Evolutionary conservation across 2,797 vertebrate genomes (phyloP).

Genomic region (Gephyroberyx darwinii): DNA sequence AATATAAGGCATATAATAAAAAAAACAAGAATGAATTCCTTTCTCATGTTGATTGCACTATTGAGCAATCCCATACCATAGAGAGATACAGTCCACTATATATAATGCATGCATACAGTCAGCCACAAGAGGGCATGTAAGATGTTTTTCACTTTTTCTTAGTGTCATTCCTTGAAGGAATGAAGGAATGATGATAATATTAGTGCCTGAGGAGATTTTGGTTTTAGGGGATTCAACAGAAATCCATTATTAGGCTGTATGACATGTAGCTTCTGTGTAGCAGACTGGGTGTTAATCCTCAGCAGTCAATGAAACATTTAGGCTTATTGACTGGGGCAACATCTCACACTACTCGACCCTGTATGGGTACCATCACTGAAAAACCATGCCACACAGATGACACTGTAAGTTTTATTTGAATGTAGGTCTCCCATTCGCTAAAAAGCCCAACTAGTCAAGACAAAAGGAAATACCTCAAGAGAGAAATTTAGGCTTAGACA

Average conservation of each 20-base stretch:
- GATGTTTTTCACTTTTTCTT: background rate
- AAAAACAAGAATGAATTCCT: too few relatives aligned
- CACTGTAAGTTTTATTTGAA: too few relatives aligned
- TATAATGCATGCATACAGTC: slow-evolving; percentile 9
- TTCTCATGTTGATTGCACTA: background rate
- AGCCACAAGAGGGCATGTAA: slow-evolving; percentile 65
- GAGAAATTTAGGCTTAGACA: too few relatives aligned
- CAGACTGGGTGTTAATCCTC: slow-evolving; percentile 80
- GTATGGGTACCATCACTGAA: background rate
- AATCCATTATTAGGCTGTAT: slow-evolving; percentile 17
- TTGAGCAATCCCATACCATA: background rate
- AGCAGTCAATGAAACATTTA: slow-evolving; percentile 28
- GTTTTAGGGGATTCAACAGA: background rate
- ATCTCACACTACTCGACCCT: too few relatives aligned
- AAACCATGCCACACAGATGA: too few relatives aligned
- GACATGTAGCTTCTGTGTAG: slow-evolving; percentile 33
- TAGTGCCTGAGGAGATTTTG: background rate
- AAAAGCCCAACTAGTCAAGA: too few relatives aligned
- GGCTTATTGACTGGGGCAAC: too few relatives aligned
- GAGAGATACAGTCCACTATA: background rate
- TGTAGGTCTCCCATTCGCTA: too few relatives aligned
- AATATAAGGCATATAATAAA: too few relatives aligned
- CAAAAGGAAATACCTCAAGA: too few relatives aligned
- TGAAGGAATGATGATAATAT: background rate
- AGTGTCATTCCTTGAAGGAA: background rate